Conservation (phyloP, 2,888 invertebrate species). For the Stenoptilia bipunctidactyla region DNA sequence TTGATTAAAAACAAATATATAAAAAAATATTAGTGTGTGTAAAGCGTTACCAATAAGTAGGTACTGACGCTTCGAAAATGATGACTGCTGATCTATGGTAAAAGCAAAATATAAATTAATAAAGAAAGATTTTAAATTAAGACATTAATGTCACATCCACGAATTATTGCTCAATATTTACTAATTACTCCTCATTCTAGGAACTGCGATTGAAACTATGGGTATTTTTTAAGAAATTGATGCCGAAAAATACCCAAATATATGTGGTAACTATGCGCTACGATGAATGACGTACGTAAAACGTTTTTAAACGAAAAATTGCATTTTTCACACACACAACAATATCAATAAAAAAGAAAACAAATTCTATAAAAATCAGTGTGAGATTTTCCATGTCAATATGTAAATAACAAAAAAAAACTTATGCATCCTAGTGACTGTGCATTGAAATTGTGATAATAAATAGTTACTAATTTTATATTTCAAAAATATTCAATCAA, state of each 20-base stretch:
- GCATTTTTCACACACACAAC: too few species aligned
- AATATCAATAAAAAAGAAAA: too few species aligned
- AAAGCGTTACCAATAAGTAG: too few species aligned
- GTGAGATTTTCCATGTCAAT: slow-evolving; percentile 11
- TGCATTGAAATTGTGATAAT: slow-evolving; percentile 29
- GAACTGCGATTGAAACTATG: slow-evolving; percentile 28
- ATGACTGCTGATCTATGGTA: too few species aligned
- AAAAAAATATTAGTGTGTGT: too few species aligned
- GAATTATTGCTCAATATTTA: slow-evolving; percentile 54
- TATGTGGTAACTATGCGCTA: neutral
- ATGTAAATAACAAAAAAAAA: slow-evolving; percentile 18
- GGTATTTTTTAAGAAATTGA: slow-evolving; percentile 12
- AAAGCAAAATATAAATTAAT: too few species aligned
- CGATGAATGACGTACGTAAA: neutral
- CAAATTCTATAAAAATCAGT: neutral
- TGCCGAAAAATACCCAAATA: slow-evolving; percentile 8
- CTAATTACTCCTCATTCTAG: slow-evolving; percentile 29
- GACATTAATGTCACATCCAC: slow-evolving; percentile 52
- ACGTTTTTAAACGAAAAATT: neutral
- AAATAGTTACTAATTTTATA: slow-evolving; percentile 46
- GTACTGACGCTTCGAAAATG: too few species aligned
- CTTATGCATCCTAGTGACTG: slow-evolving; percentile 21
- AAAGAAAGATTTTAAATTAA: slow-evolving; percentile 3
- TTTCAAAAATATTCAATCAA: slow-evolving; percentile 25
- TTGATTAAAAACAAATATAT: too few species aligned